These are phyloP conservation scores for Pedicia rivosa DNA, from an alignment of 2,888 invertebrate genomes.

Conservation along the genomic window DNA sequence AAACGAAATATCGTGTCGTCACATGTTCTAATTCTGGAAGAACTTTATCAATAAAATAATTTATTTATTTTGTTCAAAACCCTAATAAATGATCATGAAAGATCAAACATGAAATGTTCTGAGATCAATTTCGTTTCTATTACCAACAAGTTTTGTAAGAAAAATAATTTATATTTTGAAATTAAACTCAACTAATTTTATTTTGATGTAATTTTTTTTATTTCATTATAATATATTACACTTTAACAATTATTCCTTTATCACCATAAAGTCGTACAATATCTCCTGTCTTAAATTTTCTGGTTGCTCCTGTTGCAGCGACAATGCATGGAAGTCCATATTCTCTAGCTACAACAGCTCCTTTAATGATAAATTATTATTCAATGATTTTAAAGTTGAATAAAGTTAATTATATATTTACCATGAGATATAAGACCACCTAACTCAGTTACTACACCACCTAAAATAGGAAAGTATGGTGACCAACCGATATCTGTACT, in stretches of 20 bases:
- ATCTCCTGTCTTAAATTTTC: slow-evolving; percentile 50
- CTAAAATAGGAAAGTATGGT: slow-evolving; percentile 64
- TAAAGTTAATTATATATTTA: neutral
- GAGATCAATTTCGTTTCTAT: too few species aligned
- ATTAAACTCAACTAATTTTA: too few species aligned
- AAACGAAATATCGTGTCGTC: too few species aligned
- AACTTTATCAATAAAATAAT: too few species aligned
- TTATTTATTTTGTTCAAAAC: too few species aligned
- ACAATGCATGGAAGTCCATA: slow-evolving; percentile 71
- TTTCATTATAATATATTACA: too few species aligned
- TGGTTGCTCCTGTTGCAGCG: slow-evolving; percentile 51
- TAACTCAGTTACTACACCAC: slow-evolving; percentile 65
- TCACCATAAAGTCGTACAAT: slow-evolving; percentile 35
- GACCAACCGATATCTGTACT: slow-evolving; percentile 75
- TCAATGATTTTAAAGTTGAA: slow-evolving; percentile 6
- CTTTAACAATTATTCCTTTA: slow-evolving; percentile 22
- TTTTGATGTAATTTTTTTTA: neutral
- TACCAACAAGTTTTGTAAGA: too few species aligned
- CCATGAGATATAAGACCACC: slow-evolving; percentile 74
- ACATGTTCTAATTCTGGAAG: too few species aligned
- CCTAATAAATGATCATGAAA: too few species aligned
- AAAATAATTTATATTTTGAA: too few species aligned
- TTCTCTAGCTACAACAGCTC: slow-evolving; percentile 70
- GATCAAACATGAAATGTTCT: too few species aligned
- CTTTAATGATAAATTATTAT: too few species aligned